Evolutionary conservation across 30 jellyfish, hydroid and myxozoan species (phyloP), one percentile per base, ranked within the genome.

Genomic region (Sanderia malayensis): DNA sequence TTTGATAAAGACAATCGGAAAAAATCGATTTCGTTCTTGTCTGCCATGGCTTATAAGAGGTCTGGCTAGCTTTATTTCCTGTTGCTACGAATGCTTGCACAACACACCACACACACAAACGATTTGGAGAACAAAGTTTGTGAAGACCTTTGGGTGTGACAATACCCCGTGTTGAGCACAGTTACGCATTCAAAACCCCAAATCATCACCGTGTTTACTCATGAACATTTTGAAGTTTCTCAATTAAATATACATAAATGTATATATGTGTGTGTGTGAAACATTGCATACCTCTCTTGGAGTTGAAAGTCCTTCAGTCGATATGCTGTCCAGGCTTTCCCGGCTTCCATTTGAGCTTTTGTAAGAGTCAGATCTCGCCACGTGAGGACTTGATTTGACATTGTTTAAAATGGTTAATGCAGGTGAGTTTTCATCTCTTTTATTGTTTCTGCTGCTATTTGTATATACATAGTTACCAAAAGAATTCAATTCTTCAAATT

Each of bases 291-390:
- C 89, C 82, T 82, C 94, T 71, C 84, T 70, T 29, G 87, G 95
- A 31, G 90, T 74, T 44, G 95, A 85, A 58, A 74, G 60, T 31
- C 85, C 91, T 31, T 83, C 95, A 2, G 95, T 85, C 13, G 95
- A 85, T 49, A 85, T 61, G 66, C 95, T 85, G 73, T 85, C 95
- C 66, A 85, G 66, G 47, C 95, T 85, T 44, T 85, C 95, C 55
- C 95, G 37, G 71, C 95, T 85, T 25, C 95, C 95, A 58, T 83
- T 85, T n/a, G 95, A 85, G 52, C 95, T 85, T 55, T 63, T 86
- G 73, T 83, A 85, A 13, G 94, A 82, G 53, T 82, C 94, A 34
- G 94, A 82, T 64, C 94, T 72, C 19, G 85, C 30, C 10, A 67
- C 94, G 46, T 82, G 68, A 0, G 94, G 86, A 52, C 86, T 82